These are phyloP conservation scores for Macrosoma leucophasiata DNA, from an alignment of 2,888 invertebrate genomes.

Conservation along the genomic window DNA sequence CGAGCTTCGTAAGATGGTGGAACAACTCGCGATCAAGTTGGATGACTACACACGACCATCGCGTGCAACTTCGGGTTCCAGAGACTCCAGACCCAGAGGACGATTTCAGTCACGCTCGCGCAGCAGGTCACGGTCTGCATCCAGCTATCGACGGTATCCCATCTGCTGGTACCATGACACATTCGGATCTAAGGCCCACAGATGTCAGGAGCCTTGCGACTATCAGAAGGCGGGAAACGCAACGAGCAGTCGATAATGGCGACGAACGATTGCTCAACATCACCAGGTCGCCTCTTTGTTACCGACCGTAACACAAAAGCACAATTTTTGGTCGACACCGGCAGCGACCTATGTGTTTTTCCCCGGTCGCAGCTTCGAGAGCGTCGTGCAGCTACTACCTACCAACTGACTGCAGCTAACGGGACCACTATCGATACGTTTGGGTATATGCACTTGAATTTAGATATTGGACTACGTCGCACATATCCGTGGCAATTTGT, in stretches of 20 bases:
- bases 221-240: constrained; percentile 16
- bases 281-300: constrained; percentile 23
- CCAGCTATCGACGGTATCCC: constrained; percentile 16
- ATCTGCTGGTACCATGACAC: constrained; percentile 25
- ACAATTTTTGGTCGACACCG: constrained; percentile 17
- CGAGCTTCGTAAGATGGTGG: constrained; percentile 5
- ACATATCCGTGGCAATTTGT: constrained; percentile 32
- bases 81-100: not conserved
- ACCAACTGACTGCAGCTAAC: constrained; percentile 32
- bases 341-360: constrained; percentile 23
- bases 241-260: constrained; percentile 28
- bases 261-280: constrained; percentile 23
- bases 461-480: constrained; percentile 32
- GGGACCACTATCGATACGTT: constrained; percentile 31
- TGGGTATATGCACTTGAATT: constrained; percentile 20
- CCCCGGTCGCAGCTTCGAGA: constrained; percentile 19
- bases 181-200: constrained; percentile 12
- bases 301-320: constrained; percentile 17
- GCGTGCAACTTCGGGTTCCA: not conserved
- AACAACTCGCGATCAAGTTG: not conserved
- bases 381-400: constrained; percentile 20
- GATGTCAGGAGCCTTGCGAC: constrained; percentile 17
- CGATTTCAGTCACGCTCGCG: not conserved
- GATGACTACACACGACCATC: not conserved
- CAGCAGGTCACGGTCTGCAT: constrained; percentile 5